Base-by-base conservation (phyloP, 1,140 invertebrate genomes). In the Sarcophaga bullata region DNA sequence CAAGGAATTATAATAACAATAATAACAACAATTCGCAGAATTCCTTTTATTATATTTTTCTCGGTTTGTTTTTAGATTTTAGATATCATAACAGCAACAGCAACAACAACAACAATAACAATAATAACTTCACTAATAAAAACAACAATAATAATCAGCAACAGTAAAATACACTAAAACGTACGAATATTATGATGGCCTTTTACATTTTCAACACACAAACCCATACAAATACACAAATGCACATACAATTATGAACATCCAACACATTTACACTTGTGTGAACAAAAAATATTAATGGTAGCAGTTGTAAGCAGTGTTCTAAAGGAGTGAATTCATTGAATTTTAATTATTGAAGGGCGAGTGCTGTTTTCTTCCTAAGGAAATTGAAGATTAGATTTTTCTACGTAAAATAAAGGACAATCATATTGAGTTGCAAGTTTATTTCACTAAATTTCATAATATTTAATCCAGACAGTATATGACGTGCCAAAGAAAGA, bases 1-100 rank as follows among this genome's bases (percentile, higher is more conserved):
- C 82, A 80, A 83, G 78, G 82, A 83, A 83, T 83, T 83, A 83
- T 80, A 83, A 83, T 83, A 83, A 83, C 82, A 83, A 83, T 83
- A 83, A 83, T 83, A 83, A 83, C 82, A 83, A 80, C 82, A 80
- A 80, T 83, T 78, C 62, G 78, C 80, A 83, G 78, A 80, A 83
- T 80, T 83, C 80, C 68, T 83, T 83, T 72, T 80, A 80, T 82
- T 46, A 54, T 73, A 68, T 82, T 80, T 73, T 58, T 83, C n/a
- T 73, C 48, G 48, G 75, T 50, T 78, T 78, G 48, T 50, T 78
- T 78, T 78, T 78, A 78, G 75, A 78, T 78, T 78, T 78, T 78
- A 78, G 75, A 78, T 78, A 78, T 78, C 75, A 78, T 13, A 48
- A 76, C 13, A 78, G 17, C 46, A 50, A 78, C 15, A 78, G 19